Evolutionary conservation across 23 tunicate species (phyloP), one percentile per base, ranked within the genome.

Genomic region (Halocynthia aurantium): DNA sequence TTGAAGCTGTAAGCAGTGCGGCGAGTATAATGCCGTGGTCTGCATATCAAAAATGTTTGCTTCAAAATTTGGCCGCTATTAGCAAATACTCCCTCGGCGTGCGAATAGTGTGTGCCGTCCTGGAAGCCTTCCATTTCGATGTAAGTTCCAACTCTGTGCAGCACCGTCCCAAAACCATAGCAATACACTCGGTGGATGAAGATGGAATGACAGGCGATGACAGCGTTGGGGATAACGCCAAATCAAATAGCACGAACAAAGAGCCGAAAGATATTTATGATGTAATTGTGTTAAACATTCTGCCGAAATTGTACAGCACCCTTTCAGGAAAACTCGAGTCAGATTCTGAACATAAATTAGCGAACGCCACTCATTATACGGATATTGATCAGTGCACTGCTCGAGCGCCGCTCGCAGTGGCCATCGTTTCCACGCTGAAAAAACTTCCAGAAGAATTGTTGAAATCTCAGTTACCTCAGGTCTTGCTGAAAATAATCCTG

Each of bases 91-190:
- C 61, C 8, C 78, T 52, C 19, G 80, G 88, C 11, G 53, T 92
- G 19, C 77, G 79, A 5, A 52, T 92, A 0, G 70, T 92, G 21
- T 84, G 98, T 53, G 71, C 68, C 40, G 63, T 80, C 0, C 51
- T 92, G 51, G 77, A 79, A 12, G 84, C 81, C 31, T 85, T 85
- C 74, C 98, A 90, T 10, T 92, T 82, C 58, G 98, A 92, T 75
- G 44, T 92, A 15, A 10, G 85, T 12, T 57, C 57, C 6, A 70
- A 61, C 52, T 44, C 76, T 6, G 20, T 2, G 61, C n/a, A 20
- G 44, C 44, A 31, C 44, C 4, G 44, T 4, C 44, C 44, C 44
- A 76, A 6, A 60, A 13, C 7, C 21, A 56, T 7, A 15, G 4
- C 22, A 40, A 52, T 17, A 52, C 31, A 6, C 52, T 76, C 71